Base-by-base conservation (phyloP, 2,797 vertebrate genomes). In the Melopsittacus undulatus region DNA sequence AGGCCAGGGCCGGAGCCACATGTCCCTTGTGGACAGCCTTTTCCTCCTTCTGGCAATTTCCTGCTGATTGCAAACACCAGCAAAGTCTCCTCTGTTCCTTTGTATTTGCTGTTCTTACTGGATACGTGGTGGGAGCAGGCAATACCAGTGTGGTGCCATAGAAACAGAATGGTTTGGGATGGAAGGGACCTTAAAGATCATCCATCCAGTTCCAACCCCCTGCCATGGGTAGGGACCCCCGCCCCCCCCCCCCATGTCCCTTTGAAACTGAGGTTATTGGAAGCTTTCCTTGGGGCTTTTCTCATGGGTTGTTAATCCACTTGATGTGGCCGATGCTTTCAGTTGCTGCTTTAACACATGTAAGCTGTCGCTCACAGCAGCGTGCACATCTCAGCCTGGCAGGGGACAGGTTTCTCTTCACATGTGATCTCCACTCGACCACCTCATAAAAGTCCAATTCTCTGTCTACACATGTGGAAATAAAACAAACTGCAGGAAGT, bases 401-500 rank as follows among this genome's bases (percentile, higher is more conserved):
- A 2, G 89, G 91, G 83, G 51, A 78, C 20, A 11, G 73, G 64
- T 96, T 91, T 85, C 92, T 79, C 64, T 22, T 40, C 80, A 76
- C 70, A 76, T 81, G 76, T 52, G 63, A 94, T 83, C 83, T 73
- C 83, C 63, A 27, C 84, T 78, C 20, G 4, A 89, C 52, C 76
- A 12, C 17, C 87, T 88, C 66, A 72, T 94, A 48, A 86, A 90
- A 86, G 95, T 63, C 83, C 91, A 88, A 0, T 70, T 80, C 26
- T 69, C 73, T 76, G 75, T 81, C 87, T 54, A 12, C 91, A 84
- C 92, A 76, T 74, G 87, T 90, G 91, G 80, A 78, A 94, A 73
- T 96, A 94, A 90, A 96, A 91, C 89, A 92, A 95, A 87, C 96
- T 91, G 95, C 95, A 94, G 95, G 96, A 96, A 95, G 92, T 92